Conservation (phyloP, 2,113 vertebrate species). For the Thymallus thymallus region DNA sequence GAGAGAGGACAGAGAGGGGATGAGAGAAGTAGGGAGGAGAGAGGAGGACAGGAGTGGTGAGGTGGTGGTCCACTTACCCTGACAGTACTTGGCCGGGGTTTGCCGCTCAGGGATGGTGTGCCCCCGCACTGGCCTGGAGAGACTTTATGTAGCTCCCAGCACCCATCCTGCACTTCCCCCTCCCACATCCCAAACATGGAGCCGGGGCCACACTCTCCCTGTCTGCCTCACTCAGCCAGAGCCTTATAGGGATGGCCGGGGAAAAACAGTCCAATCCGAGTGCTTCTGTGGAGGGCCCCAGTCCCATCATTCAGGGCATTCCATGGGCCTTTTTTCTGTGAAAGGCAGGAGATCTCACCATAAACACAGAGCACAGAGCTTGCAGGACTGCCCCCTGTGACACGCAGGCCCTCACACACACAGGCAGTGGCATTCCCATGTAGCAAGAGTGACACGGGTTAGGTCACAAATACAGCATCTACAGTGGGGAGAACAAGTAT, state of each 20-base stretch:
- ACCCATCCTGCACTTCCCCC: conserved; percentile 73
- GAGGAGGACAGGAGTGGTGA: neutral
- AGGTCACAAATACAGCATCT: too few relatives aligned
- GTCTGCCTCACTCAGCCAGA: conserved; percentile 75
- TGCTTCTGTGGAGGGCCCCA: conserved; percentile 65
- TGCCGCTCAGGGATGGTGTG: conserved; percentile 80
- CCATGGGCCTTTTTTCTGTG: conserved; percentile 65
- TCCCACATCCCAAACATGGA: conserved; percentile 94
- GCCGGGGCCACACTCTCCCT: conserved; percentile 67
- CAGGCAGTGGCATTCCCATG: neutral
- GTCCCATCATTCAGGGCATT: conserved; percentile 79
- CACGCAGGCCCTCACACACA: conserved; percentile 14
- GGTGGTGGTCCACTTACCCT: conserved; percentile 83
- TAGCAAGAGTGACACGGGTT: neutral
- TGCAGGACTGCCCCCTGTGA: conserved; percentile 13
- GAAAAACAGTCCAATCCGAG: conserved; percentile 83
- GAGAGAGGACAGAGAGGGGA: neutral
- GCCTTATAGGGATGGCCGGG: conserved; percentile 93
- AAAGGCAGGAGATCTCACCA: conserved; percentile 70
- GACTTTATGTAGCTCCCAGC: conserved; percentile 85
- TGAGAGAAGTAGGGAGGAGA: too few relatives aligned
- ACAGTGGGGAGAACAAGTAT: too few relatives aligned
- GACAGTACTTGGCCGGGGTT: conserved; percentile 75
- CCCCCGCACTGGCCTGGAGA: conserved; percentile 50
- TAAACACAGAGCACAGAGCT: conserved; percentile 66